Evolutionary conservation across 2,888 invertebrate species (phyloP), one percentile per base, ranked within the genome.

Genomic region (Halictus ligatus): DNA sequence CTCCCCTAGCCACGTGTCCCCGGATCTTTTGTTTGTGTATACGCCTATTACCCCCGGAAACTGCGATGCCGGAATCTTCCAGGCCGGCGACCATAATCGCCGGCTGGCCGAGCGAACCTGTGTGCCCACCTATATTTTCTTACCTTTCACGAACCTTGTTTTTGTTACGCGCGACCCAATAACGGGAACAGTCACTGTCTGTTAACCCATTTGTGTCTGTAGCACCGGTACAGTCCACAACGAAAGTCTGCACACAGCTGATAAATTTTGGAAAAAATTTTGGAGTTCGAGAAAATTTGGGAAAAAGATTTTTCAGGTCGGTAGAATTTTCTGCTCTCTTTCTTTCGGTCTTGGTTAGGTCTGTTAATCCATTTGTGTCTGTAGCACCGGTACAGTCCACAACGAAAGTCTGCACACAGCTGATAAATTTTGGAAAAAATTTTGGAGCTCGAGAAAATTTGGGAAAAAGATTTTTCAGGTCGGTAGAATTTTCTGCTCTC

Each of bases 21-120:
- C 10, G 10, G 10, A 75, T 46, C 60, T 75, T 75, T 75, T 75
- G 60, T 75, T 75, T 60, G 43, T 43, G 60, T 29, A n/a, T 43
- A 75, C n/a, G 58, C 40, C 69, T 69, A 40, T 69, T 43, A 75
- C 58, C 43, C 60, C 25, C 40, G 29, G 29, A 25, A 60, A 69
- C 69, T 46, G 43, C 43, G 40, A 40, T 25, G 43, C 18, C 29
- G 46, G 60, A 43, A 43, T 43, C 60, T 75, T 75, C 46, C 60
- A 29, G 43, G 15, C 18, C 60, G 25, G 21, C 12, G 46, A 75
- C 43, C 60, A 43, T 75, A 64, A 75, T 58, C n/a, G 0, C 25
- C 29, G 25, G 6, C 43, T 15, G 67, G 67, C 13, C 67, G 10
- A 67, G 35, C 29, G 15, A 67, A 29, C 29, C n/a, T 29, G 64